Base-by-base conservation (phyloP, 2,888 invertebrate genomes). In the Amphipyra tragopoginis region DNA sequence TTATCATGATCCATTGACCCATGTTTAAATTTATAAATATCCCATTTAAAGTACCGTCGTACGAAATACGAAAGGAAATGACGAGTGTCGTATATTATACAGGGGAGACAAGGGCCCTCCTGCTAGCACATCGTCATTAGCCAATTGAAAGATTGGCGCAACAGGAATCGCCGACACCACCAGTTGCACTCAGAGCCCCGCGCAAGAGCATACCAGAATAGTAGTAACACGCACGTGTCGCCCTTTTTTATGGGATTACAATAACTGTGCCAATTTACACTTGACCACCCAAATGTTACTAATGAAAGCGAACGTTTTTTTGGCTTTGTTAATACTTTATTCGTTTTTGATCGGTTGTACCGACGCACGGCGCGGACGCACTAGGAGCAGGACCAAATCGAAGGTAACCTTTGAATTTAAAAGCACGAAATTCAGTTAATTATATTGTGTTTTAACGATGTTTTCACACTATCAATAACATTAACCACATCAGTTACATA, bases 351-450 rank as follows among this genome's bases (percentile, higher is more conserved):
- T 87, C 40, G 79, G 81, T 15, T 80, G 90, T 39, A 87, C 86
- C 60, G 90, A 90, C 15, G 96, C 96, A 2, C 95, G 98, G 48
- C 96, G 97, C 80, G 97, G 97, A 9, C 95, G 97, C 64, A 94
- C 96, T 36, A 95, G 97, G 80, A 95, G 97, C 75, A 96, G 97
- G 80, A 96, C 97, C 52, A 97, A 97, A 85, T 97, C 97, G 0
- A 96, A 97, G 94, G 97, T 97, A 85, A 67, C 5, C 5, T 29
- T 29, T 7, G 5, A 29, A 7, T 29, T 29, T 1, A 21, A 21
- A 21, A 21, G 21, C 21, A 21, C 3, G 21, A 21, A 21, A 21
- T 21, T 21, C 21, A 21, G 21, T 21, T 2, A 21, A 21, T 1
- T 21, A 21, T 21, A 21, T 21, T 21, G 21, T 21, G 21, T 21